These are phyloP conservation scores for Machaerirhynchus nigripectus DNA, from an alignment of 2,113 vertebrate genomes.

Conservation along the genomic window DNA sequence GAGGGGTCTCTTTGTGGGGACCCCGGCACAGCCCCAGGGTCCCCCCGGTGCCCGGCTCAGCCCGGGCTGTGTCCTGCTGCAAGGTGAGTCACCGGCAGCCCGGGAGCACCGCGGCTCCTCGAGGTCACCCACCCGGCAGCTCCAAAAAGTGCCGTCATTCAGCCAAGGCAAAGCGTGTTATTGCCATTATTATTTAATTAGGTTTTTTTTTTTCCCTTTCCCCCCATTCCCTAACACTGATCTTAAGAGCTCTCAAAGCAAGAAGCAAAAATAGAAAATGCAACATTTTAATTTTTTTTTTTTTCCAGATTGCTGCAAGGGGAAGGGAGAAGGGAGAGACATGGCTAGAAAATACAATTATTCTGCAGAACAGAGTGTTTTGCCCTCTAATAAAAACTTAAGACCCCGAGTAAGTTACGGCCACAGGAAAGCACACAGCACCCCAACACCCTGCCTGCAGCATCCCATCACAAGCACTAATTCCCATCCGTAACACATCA, in stretches of 20 bases:
- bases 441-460: not conserved
- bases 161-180: not conserved
- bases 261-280: not conserved
- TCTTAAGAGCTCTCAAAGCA: conserved; percentile 23
- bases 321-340: not conserved
- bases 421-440: not conserved
- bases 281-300: not conserved
- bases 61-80: not conserved
- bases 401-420: not conserved
- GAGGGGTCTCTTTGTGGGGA: too few species aligned
- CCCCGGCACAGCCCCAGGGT: not conserved
- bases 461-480: not conserved
- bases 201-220: not conserved
- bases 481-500: conserved; percentile 27
- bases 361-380: conserved; percentile 39
- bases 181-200: conserved; percentile 29
- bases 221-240: not conserved
- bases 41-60: not conserved
- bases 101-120: not conserved
- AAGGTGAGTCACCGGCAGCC: conserved; percentile 50
- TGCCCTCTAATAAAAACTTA: not conserved
- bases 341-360: not conserved
- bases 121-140: conserved; percentile 51
- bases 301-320: not conserved
- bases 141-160: not conserved